Base-by-base conservation (phyloP, 2,888 invertebrate species). In the Lottia gigantea region DNA sequence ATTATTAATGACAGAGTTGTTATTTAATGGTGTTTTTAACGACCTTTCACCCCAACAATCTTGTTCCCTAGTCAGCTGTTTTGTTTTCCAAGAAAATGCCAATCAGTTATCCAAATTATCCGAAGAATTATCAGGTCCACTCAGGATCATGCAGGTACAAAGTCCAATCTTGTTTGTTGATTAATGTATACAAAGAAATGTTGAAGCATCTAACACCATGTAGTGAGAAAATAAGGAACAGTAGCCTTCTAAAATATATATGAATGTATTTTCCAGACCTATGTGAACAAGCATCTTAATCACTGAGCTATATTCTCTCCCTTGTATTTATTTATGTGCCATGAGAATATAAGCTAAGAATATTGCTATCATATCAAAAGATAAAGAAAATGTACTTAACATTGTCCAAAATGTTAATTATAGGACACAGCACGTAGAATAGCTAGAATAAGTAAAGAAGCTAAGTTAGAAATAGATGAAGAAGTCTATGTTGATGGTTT, bases 11-110 rank as follows among this genome's bases (percentile, higher is more conserved):
- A 99, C 99, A 0, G 99, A 99, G 91, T 92, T 99, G 93, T 93
- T 99, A 71, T 98, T 99, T 90, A 97, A 97, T 89, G 98, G 98
- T 55, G 93, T 96, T 26, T 99, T 99, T 90, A 97, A 95, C 88
- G 91, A 93, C 45, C 90, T 99, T 75, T 92, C 92, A 1, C 85
- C 88, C 2, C 87, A 89, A 55, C 96, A 98, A 88, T 92, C 77
- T 25, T 81, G 83, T 76, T 85, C 93, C 92, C 55, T 89, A 12
- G 80, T 88, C 69, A 87, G 87, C 78, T 89, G 88, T 77, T 89
- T 89, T 80, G 90, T 91, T 15, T 91, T 90, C 81, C 89, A 91
- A 88, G 98, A 98, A 87, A 96, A 96, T 87, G 92, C 93, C 69
- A 91, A 92, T 46, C 95, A 96, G 86, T 90, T 92, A 82, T 93